Evolutionary conservation across 2,888 invertebrate genomes (phyloP).

Genomic region (Pteria penguin): DNA sequence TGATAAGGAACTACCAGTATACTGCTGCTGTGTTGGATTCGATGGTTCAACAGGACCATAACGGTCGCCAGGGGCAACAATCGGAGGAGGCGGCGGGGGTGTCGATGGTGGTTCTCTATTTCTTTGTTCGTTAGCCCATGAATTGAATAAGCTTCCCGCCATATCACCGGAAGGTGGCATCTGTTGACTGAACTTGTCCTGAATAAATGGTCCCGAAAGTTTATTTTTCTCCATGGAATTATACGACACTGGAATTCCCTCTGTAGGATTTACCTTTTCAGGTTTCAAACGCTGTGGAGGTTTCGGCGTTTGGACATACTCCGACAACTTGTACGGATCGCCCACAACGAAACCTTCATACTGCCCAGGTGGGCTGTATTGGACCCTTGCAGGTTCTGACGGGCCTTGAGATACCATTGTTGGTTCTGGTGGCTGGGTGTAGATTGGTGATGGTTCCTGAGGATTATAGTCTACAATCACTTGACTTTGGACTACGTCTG

Average conservation of each 20-base stretch:
- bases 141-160: background rate
- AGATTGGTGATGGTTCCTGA: no score
- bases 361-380: background rate
- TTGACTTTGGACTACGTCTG: background rate
- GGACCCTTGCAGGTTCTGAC: background rate
- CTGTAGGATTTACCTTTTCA: background rate
- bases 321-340: background rate
- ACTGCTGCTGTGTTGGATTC: no score
- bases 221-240: background rate
- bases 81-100: background rate
- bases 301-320: background rate
- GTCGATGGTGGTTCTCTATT: background rate
- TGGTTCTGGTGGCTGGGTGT: no score
- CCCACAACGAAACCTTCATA: background rate
- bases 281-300: background rate
- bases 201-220: background rate
- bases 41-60: no score
- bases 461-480: background rate
- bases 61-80: no score
- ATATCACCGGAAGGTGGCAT: background rate
- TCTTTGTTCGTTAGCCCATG: background rate
- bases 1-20: no score
- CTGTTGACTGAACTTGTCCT: background rate
- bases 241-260: background rate
- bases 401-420: no score